Evolutionary conservation across 2,797 vertebrate genomes (phyloP), one percentile per base, ranked within the genome.

Genomic region (Alfaro cultratus): DNA sequence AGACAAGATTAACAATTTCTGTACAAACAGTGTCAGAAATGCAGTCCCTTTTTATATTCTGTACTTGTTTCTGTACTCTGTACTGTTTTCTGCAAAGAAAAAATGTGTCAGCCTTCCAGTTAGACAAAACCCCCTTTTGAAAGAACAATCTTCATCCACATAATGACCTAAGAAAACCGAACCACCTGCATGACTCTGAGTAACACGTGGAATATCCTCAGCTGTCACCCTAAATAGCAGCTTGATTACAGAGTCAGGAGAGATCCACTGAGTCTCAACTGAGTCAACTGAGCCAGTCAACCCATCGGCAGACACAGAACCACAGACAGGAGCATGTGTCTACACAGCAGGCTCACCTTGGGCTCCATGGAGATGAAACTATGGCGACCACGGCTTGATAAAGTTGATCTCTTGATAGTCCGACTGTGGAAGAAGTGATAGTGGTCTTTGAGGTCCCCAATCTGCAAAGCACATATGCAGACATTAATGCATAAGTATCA

Each of bases 361-460:
- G 99, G 98, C 94, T 99, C 99, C 98, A 99, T 99, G 92, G 98
- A 97, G 95, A 99, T 99, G 95, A 99, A 99, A 96, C 96, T 99
- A 95, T 99, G 99, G 76, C 95, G 96, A 92, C 98, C 99, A 92
- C 96, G 97, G 87, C 97, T 99, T 80, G 97, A 97, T 77, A 99
- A 93, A 90, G 98, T 96, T 64, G 98, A 99, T 90, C 99, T 97
- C 96, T 99, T 99, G 96, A 99, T 98, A 89, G 97, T 99, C 93
- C 97, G 97, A 93, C 98, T 99, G 86, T 99, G 99, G 95, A 98
- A 98, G 94, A 99, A 99, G 95, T 99, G 99, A 94, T 99, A 99
- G 93, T 99, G 99, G 95, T 99, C 98, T 94, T 96, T 97, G 89
- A 99, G 93, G 87, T 98, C 97, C 36, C 99, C 99, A 34, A 99